Percentiles rank a stretch among this genome's conserved stretches.
phyloP scores from a whole-genome alignment of 2,888 invertebrate species.

The Leucania comma region DNA sequence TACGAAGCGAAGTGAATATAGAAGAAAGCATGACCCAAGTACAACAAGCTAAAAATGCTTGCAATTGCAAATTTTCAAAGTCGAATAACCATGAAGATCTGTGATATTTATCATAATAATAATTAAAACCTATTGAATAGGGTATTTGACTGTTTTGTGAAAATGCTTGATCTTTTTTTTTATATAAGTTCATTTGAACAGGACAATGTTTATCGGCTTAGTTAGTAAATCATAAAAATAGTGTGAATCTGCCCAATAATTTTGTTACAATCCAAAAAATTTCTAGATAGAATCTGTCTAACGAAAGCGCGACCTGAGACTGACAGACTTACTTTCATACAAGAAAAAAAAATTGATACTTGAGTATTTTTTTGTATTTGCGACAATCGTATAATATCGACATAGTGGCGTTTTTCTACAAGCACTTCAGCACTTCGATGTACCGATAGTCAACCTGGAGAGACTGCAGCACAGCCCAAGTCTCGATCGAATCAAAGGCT shows the following conservation, averaged over 20 bases:
- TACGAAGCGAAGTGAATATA: constrained; percentile 85
- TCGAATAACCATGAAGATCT: constrained; percentile 77
- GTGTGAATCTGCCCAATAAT: too few species aligned
- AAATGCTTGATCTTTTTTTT: neutral
- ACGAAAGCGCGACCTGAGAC: too few species aligned
- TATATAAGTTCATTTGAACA: neutral
- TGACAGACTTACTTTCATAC: too few species aligned
- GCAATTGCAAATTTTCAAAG: constrained; percentile 72
- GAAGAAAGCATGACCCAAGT: constrained; percentile 81
- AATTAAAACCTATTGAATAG: constrained; percentile 5
- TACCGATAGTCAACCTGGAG: too few species aligned
- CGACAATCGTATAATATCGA: too few species aligned
- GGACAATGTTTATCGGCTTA: neutral
- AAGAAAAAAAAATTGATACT: neutral
- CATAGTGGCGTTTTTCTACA: too few species aligned
- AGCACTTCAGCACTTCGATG: too few species aligned
- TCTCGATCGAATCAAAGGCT: too few species aligned
- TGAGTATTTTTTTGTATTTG: neutral
- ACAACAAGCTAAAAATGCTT: constrained; percentile 78
- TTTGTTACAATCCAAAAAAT: too few species aligned
- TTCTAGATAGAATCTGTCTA: neutral
- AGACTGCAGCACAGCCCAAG: too few species aligned
- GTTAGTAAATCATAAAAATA: too few species aligned
- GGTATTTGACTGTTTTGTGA: constrained; percentile 1
- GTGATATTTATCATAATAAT: constrained; percentile 59